Conservation (phyloP, 2,113 vertebrate genomes). For the Conger conger region DNA sequence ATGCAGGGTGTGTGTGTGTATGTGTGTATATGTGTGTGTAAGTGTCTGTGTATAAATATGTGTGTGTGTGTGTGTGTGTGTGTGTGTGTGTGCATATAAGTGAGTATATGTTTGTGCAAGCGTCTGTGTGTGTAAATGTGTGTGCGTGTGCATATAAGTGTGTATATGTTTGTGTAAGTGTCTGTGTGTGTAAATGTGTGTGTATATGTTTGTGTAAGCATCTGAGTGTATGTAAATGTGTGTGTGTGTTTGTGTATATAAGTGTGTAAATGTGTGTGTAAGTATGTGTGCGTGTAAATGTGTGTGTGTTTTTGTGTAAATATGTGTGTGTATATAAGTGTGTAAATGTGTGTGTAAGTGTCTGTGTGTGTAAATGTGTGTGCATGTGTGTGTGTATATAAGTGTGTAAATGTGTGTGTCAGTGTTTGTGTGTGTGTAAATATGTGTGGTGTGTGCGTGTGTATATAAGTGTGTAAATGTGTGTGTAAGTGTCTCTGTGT, state of each 20-base stretch:
- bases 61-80: not conserved
- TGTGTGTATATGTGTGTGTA: too few relatives aligned
- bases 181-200: conserved; percentile 29
- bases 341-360: not conserved
- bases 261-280: too few relatives aligned
- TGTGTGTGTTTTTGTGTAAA: not conserved
- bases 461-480: not conserved
- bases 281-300: too few relatives aligned
- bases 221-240: not conserved
- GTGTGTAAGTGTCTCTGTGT: not conserved
- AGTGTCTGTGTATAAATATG: not conserved
- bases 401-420: not conserved
- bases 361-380: conserved; percentile 15
- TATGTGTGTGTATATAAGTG: not conserved
- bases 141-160: not conserved
- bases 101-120: too few relatives aligned
- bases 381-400: not conserved
- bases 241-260: not conserved
- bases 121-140: too few relatives aligned
- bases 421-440: too few relatives aligned
- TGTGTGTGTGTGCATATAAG: too few relatives aligned
- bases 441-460: too few relatives aligned
- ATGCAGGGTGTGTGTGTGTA: too few relatives aligned
- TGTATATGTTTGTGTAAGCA: too few relatives aligned
- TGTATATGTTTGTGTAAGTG: not conserved